Base-by-base conservation (phyloP, 2,888 invertebrate species). In the Ectropis crepuscularia region DNA sequence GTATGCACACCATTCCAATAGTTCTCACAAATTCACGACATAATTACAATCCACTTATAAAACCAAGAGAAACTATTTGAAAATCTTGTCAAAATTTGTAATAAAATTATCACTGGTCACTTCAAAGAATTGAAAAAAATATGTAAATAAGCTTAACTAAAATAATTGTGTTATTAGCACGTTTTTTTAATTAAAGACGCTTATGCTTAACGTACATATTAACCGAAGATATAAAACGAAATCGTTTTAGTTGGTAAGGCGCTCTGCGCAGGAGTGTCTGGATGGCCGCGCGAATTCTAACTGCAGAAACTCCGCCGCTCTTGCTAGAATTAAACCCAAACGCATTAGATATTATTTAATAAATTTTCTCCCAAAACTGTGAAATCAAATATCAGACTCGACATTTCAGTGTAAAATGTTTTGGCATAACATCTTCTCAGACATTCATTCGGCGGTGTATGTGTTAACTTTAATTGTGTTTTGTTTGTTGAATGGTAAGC, bases 311-410 rank as follows among this genome's bases (percentile, higher is more conserved):
- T 48, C 11, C 61, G 58, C 68, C 65, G 53, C 66, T 69, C 51
- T 41, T n/a, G 73, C 81, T 79, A 75, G 79, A 83, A 76, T 80
- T 82, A 84, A 83, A 80, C 78, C 59, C 76, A 76, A 72, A 79
- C 83, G 81, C 83, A 82, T 84, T 89, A 28, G 16, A 28, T 28
- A 86, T 89, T 86, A 89, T 91, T 89, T 90, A 90, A 88, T 72
- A 84, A 79, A 83, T 85, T 84, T 87, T 85, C 81, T 77, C 46
- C 67, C 75, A 81, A 79, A 78, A 82, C 80, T 82, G 79, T 87
- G 83, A 86, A 85, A 80, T 84, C 75, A 73, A 74, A 85, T 81
- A 80, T 75, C 47, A 16, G 0, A 69, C 74, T 75, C 69, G 67
- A 69, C 72, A 75, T 74, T 77, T 69, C 72, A 69, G 74, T 53